Evolutionary conservation across 2,113 vertebrate species (phyloP), one percentile per base, ranked within the genome.

Genomic region (Gallinago paraguaiae): DNA sequence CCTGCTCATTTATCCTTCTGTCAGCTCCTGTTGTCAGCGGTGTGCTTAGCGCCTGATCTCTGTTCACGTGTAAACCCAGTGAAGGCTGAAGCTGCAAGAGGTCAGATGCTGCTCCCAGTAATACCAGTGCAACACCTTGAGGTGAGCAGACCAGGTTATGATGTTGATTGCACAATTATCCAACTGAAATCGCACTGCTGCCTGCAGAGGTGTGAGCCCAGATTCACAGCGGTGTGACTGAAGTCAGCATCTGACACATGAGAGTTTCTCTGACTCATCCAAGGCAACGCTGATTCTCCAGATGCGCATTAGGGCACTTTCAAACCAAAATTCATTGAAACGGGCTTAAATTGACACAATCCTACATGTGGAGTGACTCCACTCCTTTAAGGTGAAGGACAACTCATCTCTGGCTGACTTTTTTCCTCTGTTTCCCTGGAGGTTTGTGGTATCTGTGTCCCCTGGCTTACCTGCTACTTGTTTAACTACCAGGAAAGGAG

Each of bases 261-360:
- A 78, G 82, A 46, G 82, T 84, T 95, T 64, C 48, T 92, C 68
- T 96, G 82, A 96, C 80, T 96, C 95, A 96, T 88, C 24, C 70
- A 37, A 82, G 65, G 65, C 65, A 76, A 35, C 0, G 77, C 57
- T 91, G 77, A 76, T 71, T 82, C 89, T 93, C 48, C 64, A 81
- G 68, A 56, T 90, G 88, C 56, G 56, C 27, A 18, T 74, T 43
- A 78, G 37, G 48, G 43, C 17, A 30, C 17, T 81, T 93, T 80
- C 68, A 90, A 82, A 60, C 33, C 23, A 92, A 86, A 95, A 88
- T 61, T 81, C 57, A 60, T 33, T 80, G 30, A 77, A 95, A 70
- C 0, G 1, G 14, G 11, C 64, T 93, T 86, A 68, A 90, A 75
- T 14, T 43, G 31, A 53, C 43, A 81, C 43, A 78, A 30, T 13